phyloP scores from a whole-genome alignment of 2,888 invertebrate genomes.

The Sminthurides aquaticus region DNA sequence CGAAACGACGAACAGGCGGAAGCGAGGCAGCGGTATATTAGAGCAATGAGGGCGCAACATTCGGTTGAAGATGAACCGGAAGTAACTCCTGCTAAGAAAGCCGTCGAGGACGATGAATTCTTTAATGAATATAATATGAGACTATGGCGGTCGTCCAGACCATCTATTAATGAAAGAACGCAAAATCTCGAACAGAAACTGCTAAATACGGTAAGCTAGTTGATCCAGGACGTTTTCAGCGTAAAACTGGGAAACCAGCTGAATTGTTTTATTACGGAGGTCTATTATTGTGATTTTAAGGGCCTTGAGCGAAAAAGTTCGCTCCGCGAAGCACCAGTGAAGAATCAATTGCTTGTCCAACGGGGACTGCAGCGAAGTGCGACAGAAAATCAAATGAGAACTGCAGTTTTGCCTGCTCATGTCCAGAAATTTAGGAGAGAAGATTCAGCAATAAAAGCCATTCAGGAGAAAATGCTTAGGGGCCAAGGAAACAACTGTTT shows the following conservation, averaged over 20 bases:
- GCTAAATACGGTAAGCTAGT: slow-evolving; percentile 11
- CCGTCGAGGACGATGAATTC: slow-evolving; percentile 19
- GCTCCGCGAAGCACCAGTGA: slow-evolving; percentile 10
- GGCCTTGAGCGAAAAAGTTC: slow-evolving; percentile 23
- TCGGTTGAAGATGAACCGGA: background rate
- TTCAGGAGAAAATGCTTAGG: slow-evolving; percentile 7
- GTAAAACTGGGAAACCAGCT: no score
- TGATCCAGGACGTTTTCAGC: no score
- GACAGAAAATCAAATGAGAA: slow-evolving; percentile 9
- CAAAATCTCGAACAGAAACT: slow-evolving; percentile 25
- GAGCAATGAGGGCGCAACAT: slow-evolving; percentile 12
- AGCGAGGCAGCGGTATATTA: slow-evolving; percentile 16
- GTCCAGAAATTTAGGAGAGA: slow-evolving; percentile 17
- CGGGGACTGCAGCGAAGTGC: slow-evolving; percentile 16
- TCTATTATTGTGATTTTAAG: no score
- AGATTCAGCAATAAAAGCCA: slow-evolving; percentile 1
- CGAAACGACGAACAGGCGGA: slow-evolving; percentile 18
- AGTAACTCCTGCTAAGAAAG: background rate
- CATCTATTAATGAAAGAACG: slow-evolving; percentile 26
- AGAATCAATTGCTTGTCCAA: slow-evolving; percentile 12
- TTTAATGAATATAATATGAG: slow-evolving; percentile 30
- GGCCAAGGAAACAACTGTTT: slow-evolving; percentile 9
- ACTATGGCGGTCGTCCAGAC: slow-evolving; percentile 21
- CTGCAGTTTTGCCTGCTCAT: background rate
- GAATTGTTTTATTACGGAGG: no score